Percentiles rank a stretch among this genome's conserved stretches.
phyloP scores from a whole-genome alignment of 2,797 vertebrate species.

The Xenops minutus region DNA sequence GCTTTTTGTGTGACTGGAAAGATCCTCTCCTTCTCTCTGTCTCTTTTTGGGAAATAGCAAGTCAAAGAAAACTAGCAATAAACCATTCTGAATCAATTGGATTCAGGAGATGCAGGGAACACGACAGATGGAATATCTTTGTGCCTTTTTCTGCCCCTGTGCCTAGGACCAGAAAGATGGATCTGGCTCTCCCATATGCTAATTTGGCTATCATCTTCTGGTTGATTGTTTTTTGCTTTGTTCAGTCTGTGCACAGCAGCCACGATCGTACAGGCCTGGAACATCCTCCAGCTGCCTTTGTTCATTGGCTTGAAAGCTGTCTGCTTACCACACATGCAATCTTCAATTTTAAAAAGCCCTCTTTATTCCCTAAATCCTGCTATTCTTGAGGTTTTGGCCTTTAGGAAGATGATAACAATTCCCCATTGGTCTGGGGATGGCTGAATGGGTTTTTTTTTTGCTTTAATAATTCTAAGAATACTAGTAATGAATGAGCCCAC shows the following conservation, averaged over 20 bases:
- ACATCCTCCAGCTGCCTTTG: slow-evolving; percentile 34
- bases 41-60: not conserved
- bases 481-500: not conserved
- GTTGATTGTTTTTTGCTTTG: not conserved
- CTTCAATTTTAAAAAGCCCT: slow-evolving; percentile 43
- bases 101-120: not conserved
- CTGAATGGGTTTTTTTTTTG: not conserved
- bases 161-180: not conserved
- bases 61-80: not conserved
- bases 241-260: not conserved
- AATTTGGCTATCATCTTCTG: not conserved
- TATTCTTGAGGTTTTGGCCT: slow-evolving; percentile 22
- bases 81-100: not conserved
- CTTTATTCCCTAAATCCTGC: slow-evolving; percentile 45
- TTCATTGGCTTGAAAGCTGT: not conserved
- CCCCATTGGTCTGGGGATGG: not conserved
- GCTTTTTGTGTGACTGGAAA: not conserved
- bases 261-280: not conserved
- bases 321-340: slow-evolving; percentile 39
- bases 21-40: not conserved
- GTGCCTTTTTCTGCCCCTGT: not conserved
- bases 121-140: not conserved
- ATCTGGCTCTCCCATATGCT: not conserved
- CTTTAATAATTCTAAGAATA: slow-evolving; percentile 22
- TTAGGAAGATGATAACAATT: slow-evolving; percentile 4